Evolutionary conservation across 2,113 vertebrate species (phyloP).

Genomic region (Odontesthes bonariensis): DNA sequence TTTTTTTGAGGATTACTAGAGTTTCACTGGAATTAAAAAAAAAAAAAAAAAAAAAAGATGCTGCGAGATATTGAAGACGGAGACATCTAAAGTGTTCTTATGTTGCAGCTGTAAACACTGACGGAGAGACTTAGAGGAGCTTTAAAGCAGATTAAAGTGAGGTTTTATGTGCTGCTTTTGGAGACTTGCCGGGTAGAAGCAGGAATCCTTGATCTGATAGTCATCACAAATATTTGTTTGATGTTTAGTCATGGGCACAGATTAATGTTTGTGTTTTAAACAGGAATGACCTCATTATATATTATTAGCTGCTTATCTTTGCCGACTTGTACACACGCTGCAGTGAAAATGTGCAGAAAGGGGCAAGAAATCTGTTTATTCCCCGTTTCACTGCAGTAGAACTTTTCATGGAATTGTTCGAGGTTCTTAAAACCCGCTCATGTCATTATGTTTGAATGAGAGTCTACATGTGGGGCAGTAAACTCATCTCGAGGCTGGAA

Average conservation of each 20-base stretch:
- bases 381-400: too few relatives aligned
- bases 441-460: too few relatives aligned
- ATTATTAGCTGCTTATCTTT: constrained; percentile 6
- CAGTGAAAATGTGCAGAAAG: too few relatives aligned
- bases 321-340: too few relatives aligned
- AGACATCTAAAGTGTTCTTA: constrained; percentile 37
- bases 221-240: constrained; percentile 38
- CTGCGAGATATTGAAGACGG: constrained; percentile 12
- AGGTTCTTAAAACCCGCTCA: too few relatives aligned
- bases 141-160: constrained; percentile 37
- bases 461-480: too few relatives aligned
- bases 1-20: constrained; percentile 50
- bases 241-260: neutral
- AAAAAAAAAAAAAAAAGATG: too few relatives aligned
- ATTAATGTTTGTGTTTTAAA: constrained; percentile 34
- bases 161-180: constrained; percentile 54
- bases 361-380: too few relatives aligned
- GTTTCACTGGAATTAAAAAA: constrained; percentile 41
- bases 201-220: constrained; percentile 37
- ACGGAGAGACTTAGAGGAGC: constrained; percentile 43
- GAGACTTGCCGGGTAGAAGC: constrained; percentile 26
- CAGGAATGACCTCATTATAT: constrained; percentile 4
- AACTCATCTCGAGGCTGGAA: too few relatives aligned
- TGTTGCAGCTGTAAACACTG: constrained; percentile 45
- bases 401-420: too few relatives aligned